These are phyloP conservation scores for Peromyscus eremicus DNA, from an alignment of 2,797 vertebrate species.

Conservation along the genomic window DNA sequence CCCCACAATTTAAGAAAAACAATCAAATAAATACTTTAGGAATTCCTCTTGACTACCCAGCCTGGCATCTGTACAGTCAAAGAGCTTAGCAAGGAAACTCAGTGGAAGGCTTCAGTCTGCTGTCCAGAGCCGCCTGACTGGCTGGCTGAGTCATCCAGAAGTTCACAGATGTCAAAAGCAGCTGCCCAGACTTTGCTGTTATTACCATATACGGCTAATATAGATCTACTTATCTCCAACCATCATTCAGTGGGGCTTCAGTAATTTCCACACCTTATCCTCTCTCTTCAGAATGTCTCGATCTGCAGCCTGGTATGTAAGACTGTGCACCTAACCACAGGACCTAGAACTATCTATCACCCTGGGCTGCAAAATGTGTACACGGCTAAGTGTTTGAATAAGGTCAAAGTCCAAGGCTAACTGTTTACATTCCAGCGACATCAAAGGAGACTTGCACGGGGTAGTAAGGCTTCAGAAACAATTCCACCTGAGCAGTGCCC, in stretches of 20 bases:
- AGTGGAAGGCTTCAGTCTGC: constrained; percentile 85
- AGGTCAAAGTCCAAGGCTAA: not conserved
- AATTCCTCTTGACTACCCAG: constrained; percentile 75
- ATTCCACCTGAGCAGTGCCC: constrained; percentile 11
- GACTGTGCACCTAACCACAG: not conserved
- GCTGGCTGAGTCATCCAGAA: constrained; percentile 84
- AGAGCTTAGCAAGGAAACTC: constrained; percentile 79
- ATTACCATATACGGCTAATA: constrained; percentile 88
- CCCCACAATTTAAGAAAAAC: not conserved
- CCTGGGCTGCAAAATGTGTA: not conserved
- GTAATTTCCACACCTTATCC: constrained; percentile 76
- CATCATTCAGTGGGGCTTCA: constrained; percentile 65
- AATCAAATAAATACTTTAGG: constrained; percentile 50
- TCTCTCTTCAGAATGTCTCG: constrained; percentile 59
- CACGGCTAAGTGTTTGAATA: constrained; percentile 20
- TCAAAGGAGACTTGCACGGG: not conserved
- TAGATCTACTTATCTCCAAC: constrained; percentile 83
- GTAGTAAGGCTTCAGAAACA: not conserved
- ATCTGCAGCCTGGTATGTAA: not conserved
- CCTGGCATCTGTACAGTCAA: constrained; percentile 76
- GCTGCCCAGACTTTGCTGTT: constrained; percentile 80
- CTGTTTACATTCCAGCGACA: constrained; percentile 16
- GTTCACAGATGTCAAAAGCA: constrained; percentile 86
- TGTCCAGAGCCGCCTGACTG: constrained; percentile 83
- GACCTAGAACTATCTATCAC: not conserved